Conservation (phyloP, 1,140 invertebrate genomes). For the Maniola jurtina region DNA sequence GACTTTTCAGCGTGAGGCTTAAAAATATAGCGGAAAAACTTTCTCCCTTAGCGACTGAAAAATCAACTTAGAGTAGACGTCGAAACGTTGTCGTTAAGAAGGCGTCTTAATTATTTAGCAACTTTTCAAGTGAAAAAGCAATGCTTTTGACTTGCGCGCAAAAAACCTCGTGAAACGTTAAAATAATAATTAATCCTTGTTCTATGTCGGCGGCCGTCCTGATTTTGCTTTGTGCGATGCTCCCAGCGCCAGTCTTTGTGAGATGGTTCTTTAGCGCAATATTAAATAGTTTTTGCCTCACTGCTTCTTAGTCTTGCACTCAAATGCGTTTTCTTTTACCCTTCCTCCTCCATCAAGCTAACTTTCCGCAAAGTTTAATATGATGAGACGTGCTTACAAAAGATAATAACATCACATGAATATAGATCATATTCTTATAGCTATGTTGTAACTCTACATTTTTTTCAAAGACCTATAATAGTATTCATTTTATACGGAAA, state of each 20-base stretch:
- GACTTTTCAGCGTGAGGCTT: conserved; percentile 11
- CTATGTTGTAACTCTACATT: no score
- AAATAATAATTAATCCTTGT: conserved; percentile 77
- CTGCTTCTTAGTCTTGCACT: conserved; percentile 46
- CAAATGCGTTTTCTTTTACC: conserved; percentile 28
- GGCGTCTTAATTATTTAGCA: conserved; percentile 74
- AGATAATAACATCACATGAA: no score
- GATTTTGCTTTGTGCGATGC: conserved; percentile 62
- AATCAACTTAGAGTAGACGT: conserved; percentile 56
- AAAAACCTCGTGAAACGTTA: conserved; percentile 72
- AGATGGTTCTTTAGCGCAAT: conserved; percentile 59
- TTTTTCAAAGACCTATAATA: no score
- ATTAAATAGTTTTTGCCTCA: conserved; percentile 75
- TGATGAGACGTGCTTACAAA: background rate
- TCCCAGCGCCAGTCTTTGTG: conserved; percentile 64
- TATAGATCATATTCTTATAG: no score
- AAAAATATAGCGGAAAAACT: conserved; percentile 44
- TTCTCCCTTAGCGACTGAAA: conserved; percentile 41
- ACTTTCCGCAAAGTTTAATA: background rate
- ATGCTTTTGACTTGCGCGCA: conserved; percentile 73
- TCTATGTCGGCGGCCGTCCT: conserved; percentile 45
- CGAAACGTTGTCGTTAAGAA: conserved; percentile 66
- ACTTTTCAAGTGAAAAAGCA: conserved; percentile 70
- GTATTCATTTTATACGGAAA: no score
- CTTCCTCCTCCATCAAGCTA: background rate